Conservation (phyloP, 2,113 vertebrate genomes). For the Charina bottae region DNA sequence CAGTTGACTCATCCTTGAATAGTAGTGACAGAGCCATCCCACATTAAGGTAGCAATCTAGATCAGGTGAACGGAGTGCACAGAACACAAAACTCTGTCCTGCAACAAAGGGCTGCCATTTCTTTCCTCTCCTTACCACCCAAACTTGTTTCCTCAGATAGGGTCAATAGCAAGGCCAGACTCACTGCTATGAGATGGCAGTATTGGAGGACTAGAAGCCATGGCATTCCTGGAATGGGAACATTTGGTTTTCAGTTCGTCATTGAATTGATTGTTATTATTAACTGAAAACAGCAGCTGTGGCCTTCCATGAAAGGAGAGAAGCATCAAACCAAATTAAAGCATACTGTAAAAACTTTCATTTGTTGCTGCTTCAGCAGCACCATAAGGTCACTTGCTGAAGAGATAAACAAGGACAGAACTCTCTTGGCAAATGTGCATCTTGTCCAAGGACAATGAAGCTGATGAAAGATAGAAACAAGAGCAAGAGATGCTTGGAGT, state of each 20-base stretch:
- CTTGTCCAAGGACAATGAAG: slow-evolving; percentile 12
- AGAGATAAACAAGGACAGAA: not conserved
- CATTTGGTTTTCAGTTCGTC: not conserved
- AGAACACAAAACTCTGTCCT: not conserved
- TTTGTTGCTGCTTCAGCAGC: slow-evolving; percentile 24
- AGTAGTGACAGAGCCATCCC: not conserved
- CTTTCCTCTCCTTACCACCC: not conserved
- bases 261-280: not conserved
- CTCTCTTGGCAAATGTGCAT: not conserved
- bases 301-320: not conserved
- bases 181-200: not conserved
- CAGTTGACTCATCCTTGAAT: not conserved
- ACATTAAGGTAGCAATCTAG: not conserved
- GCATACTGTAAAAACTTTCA: slow-evolving; percentile 28
- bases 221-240: not conserved
- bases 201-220: not conserved
- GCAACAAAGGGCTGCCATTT: not conserved
- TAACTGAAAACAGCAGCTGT: slow-evolving; percentile 22
- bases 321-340: slow-evolving; percentile 52
- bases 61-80: not conserved
- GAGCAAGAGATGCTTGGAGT: not conserved
- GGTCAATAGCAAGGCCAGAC: not conserved
- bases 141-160: not conserved
- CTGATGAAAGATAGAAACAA: not conserved
- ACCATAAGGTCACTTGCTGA: slow-evolving; percentile 25